Conservation (phyloP, 2,888 invertebrate species). For the Diogma glabrata region DNA sequence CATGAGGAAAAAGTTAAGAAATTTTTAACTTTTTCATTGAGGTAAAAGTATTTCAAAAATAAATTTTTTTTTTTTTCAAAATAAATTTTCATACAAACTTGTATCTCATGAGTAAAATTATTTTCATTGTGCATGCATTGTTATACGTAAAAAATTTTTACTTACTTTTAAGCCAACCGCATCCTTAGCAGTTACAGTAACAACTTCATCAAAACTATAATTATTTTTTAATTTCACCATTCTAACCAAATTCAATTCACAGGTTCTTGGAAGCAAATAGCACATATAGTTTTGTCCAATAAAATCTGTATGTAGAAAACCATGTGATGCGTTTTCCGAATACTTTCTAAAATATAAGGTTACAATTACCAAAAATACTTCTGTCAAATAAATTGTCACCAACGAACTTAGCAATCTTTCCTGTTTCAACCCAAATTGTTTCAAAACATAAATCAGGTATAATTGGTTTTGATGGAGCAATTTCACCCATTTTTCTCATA, state of each 20-base stretch:
- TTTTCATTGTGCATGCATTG: too few relatives aligned
- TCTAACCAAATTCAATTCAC: conserved; percentile 35
- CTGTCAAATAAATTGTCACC: background rate
- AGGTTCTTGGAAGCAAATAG: conserved; percentile 48
- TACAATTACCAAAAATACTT: too few relatives aligned
- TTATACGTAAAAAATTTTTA: background rate
- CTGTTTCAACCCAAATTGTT: conserved; percentile 75
- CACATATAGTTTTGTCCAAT: conserved; percentile 77
- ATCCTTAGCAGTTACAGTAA: conserved; percentile 68
- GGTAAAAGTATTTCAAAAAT: too few relatives aligned
- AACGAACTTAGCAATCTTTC: background rate
- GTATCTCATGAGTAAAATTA: too few relatives aligned
- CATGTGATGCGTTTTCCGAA: conserved; percentile 54
- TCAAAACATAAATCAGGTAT: conserved; percentile 82
- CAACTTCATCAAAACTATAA: conserved; percentile 47
- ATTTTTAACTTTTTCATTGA: too few relatives aligned
- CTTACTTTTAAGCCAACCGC: conserved; percentile 63
- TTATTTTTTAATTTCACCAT: background rate
- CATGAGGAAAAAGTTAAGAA: too few relatives aligned
- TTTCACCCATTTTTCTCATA: conserved; percentile 38
- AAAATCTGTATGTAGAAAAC: conserved; percentile 75
- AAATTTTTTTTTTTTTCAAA: too few relatives aligned
- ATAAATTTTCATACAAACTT: too few relatives aligned
- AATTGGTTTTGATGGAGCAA: conserved; percentile 50
- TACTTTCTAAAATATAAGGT: conserved; percentile 35